Conservation (phyloP, 1,140 invertebrate genomes). For the Drosophila hydei region DNA sequence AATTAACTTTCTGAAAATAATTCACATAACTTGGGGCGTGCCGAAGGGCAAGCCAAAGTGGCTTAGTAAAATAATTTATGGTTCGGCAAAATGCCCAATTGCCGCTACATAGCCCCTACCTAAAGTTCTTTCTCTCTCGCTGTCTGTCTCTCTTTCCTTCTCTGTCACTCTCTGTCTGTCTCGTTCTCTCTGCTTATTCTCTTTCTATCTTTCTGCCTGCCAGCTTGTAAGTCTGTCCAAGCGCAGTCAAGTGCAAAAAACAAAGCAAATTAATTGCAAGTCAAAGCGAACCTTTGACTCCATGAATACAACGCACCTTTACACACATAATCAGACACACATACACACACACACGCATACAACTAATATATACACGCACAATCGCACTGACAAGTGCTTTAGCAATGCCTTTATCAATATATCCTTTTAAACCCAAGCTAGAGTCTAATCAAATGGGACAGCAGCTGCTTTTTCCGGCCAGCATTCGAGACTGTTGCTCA, state of each 20-base stretch:
- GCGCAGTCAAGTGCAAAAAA: constrained; percentile 70
- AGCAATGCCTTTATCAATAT: constrained; percentile 79
- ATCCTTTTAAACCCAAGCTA: constrained; percentile 56
- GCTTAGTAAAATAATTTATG: constrained; percentile 83
- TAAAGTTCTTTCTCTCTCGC: neutral
- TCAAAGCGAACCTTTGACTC: constrained; percentile 78
- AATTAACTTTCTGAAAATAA: constrained; percentile 82
- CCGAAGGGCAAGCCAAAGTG: constrained; percentile 69
- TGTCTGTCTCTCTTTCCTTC: constrained; percentile 2
- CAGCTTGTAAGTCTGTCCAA: constrained; percentile 11
- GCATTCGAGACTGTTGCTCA: constrained; percentile 43
- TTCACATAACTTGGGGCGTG: constrained; percentile 75
- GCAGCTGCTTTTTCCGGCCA: constrained; percentile 50
- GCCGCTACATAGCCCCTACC: constrained; percentile 7
- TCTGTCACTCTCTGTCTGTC: neutral
- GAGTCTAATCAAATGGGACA: constrained; percentile 78
- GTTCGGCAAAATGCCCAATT: constrained; percentile 69
- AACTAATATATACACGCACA: neutral
- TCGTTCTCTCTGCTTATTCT: neutral
- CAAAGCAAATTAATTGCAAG: constrained; percentile 84
- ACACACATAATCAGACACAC: constrained; percentile 22
- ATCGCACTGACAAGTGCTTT: constrained; percentile 23
- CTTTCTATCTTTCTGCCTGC: constrained; percentile 6
- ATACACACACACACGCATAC: constrained; percentile 5
- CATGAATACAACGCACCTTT: constrained; percentile 63